phyloP scores from a whole-genome alignment of 2,797 vertebrate species.

The Mormyrops attenuatus region DNA sequence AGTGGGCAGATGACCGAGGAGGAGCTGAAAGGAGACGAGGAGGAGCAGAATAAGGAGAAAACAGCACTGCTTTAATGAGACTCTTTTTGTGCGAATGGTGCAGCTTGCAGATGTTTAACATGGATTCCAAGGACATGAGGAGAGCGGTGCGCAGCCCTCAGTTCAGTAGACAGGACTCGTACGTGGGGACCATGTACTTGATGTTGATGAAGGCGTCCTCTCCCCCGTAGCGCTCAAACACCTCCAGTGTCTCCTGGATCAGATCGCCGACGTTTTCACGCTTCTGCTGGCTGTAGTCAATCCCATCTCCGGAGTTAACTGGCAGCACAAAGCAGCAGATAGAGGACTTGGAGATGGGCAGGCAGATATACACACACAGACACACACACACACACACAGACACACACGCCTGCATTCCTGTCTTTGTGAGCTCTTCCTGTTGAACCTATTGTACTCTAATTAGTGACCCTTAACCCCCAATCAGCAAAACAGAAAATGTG shows the following conservation, averaged over 20 bases:
- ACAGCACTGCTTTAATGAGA: not conserved
- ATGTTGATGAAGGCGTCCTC: constrained; percentile 66
- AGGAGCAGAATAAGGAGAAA: not conserved
- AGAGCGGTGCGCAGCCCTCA: constrained; percentile 22
- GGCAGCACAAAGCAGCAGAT: constrained; percentile 10
- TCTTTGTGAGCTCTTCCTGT: not conserved
- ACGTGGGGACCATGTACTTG: constrained; percentile 72
- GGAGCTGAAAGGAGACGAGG: not conserved
- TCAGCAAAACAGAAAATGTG: not conserved
- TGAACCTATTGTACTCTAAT: not conserved
- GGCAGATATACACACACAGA: not conserved
- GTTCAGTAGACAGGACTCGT: constrained; percentile 61
- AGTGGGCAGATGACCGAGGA: not conserved
- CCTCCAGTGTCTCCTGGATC: constrained; percentile 84
- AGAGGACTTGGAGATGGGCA: not conserved
- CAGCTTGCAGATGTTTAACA: not conserved
- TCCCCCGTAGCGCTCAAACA: constrained; percentile 78
- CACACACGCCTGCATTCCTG: not conserved
- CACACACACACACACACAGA: not conserved
- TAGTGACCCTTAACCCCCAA: not conserved
- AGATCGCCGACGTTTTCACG: constrained; percentile 81
- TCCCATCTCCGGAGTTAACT: constrained; percentile 82
- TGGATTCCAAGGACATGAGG: not conserved
- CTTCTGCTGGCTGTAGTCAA: constrained; percentile 84
- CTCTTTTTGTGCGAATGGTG: not conserved